Base-by-base conservation (phyloP, 1,140 invertebrate species). In the Alviniconcha marisindica region DNA sequence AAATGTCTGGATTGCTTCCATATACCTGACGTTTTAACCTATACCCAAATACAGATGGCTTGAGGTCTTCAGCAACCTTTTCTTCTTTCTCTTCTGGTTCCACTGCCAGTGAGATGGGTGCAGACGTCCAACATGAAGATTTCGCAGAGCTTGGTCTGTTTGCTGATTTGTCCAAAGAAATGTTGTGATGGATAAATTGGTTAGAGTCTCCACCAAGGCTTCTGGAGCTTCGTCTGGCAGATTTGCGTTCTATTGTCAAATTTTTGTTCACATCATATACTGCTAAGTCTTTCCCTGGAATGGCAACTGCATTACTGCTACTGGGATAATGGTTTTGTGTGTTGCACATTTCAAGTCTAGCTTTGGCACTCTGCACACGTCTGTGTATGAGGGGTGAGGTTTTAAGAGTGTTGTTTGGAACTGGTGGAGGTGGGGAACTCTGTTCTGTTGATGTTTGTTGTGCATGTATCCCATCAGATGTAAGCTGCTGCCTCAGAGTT, bases 11-110 rank as follows among this genome's bases (percentile, higher is more conserved):
- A 51, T 84, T 82, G 77, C 86, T 88, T 14, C 89, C 89, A 87
- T 80, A 89, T 38, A 90, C 74, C 48, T 88, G 86, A 48, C 87
- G 81, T 40, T 89, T 86, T 54, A 83, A 79, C 51, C 84, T 77
- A 44, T 89, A 78, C 12, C 88, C 88, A 87, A 83, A 90, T 7
- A 90, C 86, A 31, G 85, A 88, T 21, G 88, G 88, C 80, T 88
- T 84, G 40, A 89, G 60, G 48, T 77, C 56, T n/a, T 86, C 81
- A 12, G 33, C 71, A 31, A 33, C 73, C 5, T 21, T 71, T 12
- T 60, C 71, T 31, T 36, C 40, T 28, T 83, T 81, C 81, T 81
- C 63, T 71, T 31, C 56, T 40, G 42, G 69, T 51, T 83, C 85
- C 36, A 44, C 28, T 77, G n/a, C 36, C 36, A 80, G 21, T 74